These are phyloP conservation scores for Polia nebulosa DNA, from an alignment of 2,888 invertebrate species.

Conservation along the genomic window DNA sequence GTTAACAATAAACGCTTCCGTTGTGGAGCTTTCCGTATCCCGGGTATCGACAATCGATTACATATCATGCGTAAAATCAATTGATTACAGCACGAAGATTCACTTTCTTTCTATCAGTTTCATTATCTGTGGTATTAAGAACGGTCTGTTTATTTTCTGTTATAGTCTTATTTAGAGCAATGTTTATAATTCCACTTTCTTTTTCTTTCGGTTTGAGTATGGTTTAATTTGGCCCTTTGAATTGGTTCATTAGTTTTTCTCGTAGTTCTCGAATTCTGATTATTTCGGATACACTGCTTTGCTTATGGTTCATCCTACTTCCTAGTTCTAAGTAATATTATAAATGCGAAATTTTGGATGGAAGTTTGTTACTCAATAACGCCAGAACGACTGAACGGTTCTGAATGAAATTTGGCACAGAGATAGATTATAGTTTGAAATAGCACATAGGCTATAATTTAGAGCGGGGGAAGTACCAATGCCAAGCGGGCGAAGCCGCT, in stretches of 20 bases:
- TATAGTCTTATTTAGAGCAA: conserved; percentile 67
- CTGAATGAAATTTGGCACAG: too few species aligned
- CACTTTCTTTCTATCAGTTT: conserved; percentile 69
- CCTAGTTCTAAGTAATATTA: too few species aligned
- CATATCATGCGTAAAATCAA: conserved; percentile 81
- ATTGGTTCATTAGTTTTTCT: neutral
- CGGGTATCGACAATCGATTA: conserved; percentile 74
- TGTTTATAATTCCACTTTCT: conserved; percentile 62
- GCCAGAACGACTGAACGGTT: too few species aligned
- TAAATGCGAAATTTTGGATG: too few species aligned
- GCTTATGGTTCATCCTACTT: too few species aligned
- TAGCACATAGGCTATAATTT: too few species aligned
- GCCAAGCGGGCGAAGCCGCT: too few species aligned
- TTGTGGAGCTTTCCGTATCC: conserved; percentile 74
- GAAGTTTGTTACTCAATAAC: too few species aligned
- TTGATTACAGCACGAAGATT: conserved; percentile 72
- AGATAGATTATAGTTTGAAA: too few species aligned
- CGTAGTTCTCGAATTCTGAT: neutral
- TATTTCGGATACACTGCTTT: neutral
- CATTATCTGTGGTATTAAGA: conserved; percentile 70
- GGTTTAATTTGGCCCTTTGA: conserved; percentile 8
- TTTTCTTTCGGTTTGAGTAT: conserved; percentile 46
- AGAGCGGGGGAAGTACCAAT: too few species aligned
- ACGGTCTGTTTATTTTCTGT: conserved; percentile 79
- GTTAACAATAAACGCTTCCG: conserved; percentile 72